Conservation (phyloP, 2,113 vertebrate species). For the Hippopotamus amphibius region DNA sequence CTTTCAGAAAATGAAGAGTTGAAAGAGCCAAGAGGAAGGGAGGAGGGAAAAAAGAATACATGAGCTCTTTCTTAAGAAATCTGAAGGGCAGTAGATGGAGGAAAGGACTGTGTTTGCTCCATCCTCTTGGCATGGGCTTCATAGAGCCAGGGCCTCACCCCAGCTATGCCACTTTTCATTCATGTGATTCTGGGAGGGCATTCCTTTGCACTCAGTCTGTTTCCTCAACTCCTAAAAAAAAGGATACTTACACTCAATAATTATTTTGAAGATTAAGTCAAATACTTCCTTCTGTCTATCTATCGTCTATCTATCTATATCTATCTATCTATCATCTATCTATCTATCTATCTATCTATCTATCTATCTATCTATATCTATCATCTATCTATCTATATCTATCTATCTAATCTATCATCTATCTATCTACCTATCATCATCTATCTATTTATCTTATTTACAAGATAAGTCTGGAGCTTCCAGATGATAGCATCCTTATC, state of each 20-base stretch:
- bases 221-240: background rate
- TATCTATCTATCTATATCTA: background rate
- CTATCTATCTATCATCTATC: background rate
- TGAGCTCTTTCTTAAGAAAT: background rate
- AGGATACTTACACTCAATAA: background rate
- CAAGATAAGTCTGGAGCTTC: background rate
- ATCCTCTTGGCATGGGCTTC: background rate
- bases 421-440: background rate
- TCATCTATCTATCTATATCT: too few species aligned
- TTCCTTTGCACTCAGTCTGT: background rate
- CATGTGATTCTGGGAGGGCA: background rate
- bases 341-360: background rate
- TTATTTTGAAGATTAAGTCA: conserved; percentile 31
- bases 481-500: background rate
- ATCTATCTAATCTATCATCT: background rate
- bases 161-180: background rate
- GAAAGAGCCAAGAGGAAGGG: background rate
- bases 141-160: background rate
- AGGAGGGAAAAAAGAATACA: background rate
- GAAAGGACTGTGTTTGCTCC: background rate
- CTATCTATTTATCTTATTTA: background rate
- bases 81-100: background rate
- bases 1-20: background rate
- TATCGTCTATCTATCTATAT: too few species aligned
- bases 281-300: too few species aligned